Evolutionary conservation across 2,113 vertebrate species (phyloP).

Genomic region (Limanda limanda): DNA sequence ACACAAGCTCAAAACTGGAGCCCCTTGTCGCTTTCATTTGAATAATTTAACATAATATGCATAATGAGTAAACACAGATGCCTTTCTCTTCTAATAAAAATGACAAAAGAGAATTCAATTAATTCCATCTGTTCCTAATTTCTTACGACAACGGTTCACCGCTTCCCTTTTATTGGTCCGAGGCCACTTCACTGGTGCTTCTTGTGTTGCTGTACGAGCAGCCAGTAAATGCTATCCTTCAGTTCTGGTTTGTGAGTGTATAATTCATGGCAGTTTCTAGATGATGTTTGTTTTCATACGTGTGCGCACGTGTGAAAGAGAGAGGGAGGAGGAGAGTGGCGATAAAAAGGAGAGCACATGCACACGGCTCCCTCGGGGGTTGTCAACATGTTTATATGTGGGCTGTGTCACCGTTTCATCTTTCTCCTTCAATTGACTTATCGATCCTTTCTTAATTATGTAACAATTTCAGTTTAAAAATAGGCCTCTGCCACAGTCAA

Average conservation of each 20-base stretch:
- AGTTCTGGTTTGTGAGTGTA: slow-evolving; percentile 11
- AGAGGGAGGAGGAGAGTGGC: background rate
- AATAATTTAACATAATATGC: slow-evolving; percentile 71
- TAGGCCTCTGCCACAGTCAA: slow-evolving; percentile 34
- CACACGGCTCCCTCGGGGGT: slow-evolving; percentile 31
- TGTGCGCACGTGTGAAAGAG: background rate
- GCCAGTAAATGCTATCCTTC: slow-evolving; percentile 33
- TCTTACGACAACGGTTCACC: slow-evolving; percentile 28
- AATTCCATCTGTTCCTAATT: slow-evolving; percentile 54
- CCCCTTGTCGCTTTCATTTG: slow-evolving; percentile 57
- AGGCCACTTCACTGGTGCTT: slow-evolving; percentile 10
- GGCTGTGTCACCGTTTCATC: slow-evolving; percentile 24
- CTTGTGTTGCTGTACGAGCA: slow-evolving; percentile 13
- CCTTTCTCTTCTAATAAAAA: slow-evolving; percentile 52
- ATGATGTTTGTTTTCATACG: slow-evolving; percentile 18
- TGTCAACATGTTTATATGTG: slow-evolving; percentile 58
- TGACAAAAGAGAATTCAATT: slow-evolving; percentile 66
- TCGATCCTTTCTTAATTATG: slow-evolving; percentile 75
- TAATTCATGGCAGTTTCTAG: background rate
- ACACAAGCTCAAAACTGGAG: slow-evolving; percentile 10
- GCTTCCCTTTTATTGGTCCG: slow-evolving; percentile 33
- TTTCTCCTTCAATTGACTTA: slow-evolving; percentile 70
- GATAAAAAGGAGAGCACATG: slow-evolving; percentile 23
- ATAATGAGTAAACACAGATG: slow-evolving; percentile 54
- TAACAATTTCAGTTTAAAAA: slow-evolving; percentile 71